These are phyloP conservation scores for Pollachius pollachius DNA, from an alignment of 2,113 vertebrate genomes.

Conservation along the genomic window DNA sequence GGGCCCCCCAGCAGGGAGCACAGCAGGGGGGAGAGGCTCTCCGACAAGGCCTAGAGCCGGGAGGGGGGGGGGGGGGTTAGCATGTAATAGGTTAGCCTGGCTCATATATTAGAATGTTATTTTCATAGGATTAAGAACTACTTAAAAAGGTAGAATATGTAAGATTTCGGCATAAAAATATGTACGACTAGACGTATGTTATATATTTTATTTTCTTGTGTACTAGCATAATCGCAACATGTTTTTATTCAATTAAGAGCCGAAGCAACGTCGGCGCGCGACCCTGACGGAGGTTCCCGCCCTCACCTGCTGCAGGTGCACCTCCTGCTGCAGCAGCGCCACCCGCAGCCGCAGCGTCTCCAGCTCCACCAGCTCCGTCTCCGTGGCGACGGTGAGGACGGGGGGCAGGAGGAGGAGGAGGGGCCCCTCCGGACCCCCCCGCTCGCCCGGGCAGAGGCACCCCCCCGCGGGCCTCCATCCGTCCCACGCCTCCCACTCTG, in stretches of 20 bases:
- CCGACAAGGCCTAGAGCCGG: conserved; percentile 74
- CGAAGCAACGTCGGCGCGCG: too few species aligned
- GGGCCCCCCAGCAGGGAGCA: conserved; percentile 16
- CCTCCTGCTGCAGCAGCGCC: conserved; percentile 78
- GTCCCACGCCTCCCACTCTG: conserved; percentile 68
- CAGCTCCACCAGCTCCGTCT: conserved; percentile 78
- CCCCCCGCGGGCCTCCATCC: conserved; percentile 53
- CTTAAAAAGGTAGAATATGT: too few species aligned
- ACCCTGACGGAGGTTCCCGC: too few species aligned
- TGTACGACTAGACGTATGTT: too few species aligned
- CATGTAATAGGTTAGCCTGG: too few species aligned
- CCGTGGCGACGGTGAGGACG: conserved; percentile 76
- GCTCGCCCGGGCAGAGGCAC: conserved; percentile 24
- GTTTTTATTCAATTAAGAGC: too few species aligned
- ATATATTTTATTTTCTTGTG: too few species aligned
- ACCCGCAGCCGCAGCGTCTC: conserved; percentile 75
- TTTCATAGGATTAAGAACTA: too few species aligned
- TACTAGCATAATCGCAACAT: too few species aligned
- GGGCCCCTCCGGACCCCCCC: conserved; percentile 28
- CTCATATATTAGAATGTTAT: too few species aligned
- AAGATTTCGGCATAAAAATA: too few species aligned
- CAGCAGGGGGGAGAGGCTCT: conserved; percentile 73
- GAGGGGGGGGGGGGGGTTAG: background rate
- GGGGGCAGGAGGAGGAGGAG: conserved; percentile 39
- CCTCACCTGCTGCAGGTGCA: conserved; percentile 81